These are phyloP conservation scores for Diarsia rubi DNA, from an alignment of 2,888 invertebrate species.

Conservation along the genomic window DNA sequence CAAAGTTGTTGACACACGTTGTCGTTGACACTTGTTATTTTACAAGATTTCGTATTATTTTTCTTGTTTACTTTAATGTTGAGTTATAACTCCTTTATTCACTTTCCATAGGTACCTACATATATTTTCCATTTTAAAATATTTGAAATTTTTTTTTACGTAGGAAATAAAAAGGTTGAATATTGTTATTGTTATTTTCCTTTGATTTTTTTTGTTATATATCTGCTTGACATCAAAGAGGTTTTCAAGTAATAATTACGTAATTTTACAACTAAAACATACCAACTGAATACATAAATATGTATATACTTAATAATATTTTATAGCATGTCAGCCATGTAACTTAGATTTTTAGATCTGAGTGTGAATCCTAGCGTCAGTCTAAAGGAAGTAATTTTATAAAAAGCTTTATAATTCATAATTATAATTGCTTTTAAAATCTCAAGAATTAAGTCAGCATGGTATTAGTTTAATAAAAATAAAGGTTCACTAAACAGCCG, in stretches of 20 bases:
- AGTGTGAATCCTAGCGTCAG: not conserved
- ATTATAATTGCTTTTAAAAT: too few relatives aligned
- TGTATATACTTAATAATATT: too few relatives aligned
- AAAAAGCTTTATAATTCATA: not conserved
- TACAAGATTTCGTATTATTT: not conserved
- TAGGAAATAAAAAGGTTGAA: too few relatives aligned
- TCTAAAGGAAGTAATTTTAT: not conserved
- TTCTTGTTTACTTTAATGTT: not conserved
- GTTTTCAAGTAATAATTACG: not conserved
- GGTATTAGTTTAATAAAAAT: not conserved
- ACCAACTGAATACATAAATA: too few relatives aligned
- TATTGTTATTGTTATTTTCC: too few relatives aligned
- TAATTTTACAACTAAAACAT: too few relatives aligned
- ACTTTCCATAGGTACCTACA: too few relatives aligned
- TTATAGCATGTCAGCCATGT: not conserved
- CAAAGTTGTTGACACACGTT: conserved; percentile 80
- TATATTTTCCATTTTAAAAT: too few relatives aligned
- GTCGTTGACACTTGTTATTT: not conserved
- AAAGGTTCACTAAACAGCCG: not conserved
- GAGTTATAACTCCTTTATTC: too few relatives aligned
- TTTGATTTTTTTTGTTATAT: not conserved
- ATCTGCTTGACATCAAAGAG: not conserved
- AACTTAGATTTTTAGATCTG: not conserved
- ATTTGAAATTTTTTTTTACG: too few relatives aligned
- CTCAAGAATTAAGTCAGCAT: not conserved